A percentile compares a stretch with the other conserved stretches of the same genome.
These are phyloP conservation scores for Oryzias melastigma DNA, from an alignment of 2,113 vertebrate species.

Conservation along the genomic window DNA sequence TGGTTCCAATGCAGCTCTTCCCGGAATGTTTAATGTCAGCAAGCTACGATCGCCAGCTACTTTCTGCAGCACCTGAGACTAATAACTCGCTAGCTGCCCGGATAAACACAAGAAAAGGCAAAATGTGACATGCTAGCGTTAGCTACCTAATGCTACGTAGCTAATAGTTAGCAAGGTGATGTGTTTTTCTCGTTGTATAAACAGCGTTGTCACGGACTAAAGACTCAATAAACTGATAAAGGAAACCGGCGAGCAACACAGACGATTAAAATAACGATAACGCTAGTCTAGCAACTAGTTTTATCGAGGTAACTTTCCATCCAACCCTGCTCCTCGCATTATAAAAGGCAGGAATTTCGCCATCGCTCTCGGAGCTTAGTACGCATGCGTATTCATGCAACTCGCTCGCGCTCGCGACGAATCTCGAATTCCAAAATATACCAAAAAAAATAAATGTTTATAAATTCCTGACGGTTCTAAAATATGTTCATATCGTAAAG, in stretches of 20 bases:
- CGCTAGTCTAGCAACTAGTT: slow-evolving; percentile 10
- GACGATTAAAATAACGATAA: slow-evolving; percentile 6
- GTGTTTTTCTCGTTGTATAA: slow-evolving; percentile 23
- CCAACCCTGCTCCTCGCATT: slow-evolving; percentile 48
- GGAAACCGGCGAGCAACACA: slow-evolving; percentile 2
- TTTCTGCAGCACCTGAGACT: slow-evolving; percentile 32
- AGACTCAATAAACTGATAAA: slow-evolving; percentile 15
- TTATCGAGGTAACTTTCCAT: slow-evolving; percentile 63
- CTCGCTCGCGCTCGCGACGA: slow-evolving; percentile 19
- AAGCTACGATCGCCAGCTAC: slow-evolving; percentile 17
- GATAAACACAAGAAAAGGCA: slow-evolving; percentile 41
- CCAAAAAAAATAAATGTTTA: background rate
- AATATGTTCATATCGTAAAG: background rate
- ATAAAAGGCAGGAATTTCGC: slow-evolving; percentile 67
- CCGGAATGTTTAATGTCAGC: slow-evolving; percentile 31
- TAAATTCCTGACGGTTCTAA: background rate
- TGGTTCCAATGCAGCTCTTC: slow-evolving; percentile 32
- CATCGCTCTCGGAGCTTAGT: slow-evolving; percentile 49
- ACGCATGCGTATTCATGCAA: slow-evolving; percentile 62
- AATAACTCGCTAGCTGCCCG: slow-evolving; percentile 43
- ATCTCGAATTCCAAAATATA: slow-evolving; percentile 47
- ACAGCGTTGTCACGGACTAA: slow-evolving; percentile 19
- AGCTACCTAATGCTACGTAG: slow-evolving; percentile 58
- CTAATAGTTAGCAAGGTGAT: slow-evolving; percentile 62
- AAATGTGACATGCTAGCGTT: slow-evolving; percentile 59